Evolutionary conservation across 1,140 invertebrate species (phyloP).

Genomic region (Mactra quadrangularis): DNA sequence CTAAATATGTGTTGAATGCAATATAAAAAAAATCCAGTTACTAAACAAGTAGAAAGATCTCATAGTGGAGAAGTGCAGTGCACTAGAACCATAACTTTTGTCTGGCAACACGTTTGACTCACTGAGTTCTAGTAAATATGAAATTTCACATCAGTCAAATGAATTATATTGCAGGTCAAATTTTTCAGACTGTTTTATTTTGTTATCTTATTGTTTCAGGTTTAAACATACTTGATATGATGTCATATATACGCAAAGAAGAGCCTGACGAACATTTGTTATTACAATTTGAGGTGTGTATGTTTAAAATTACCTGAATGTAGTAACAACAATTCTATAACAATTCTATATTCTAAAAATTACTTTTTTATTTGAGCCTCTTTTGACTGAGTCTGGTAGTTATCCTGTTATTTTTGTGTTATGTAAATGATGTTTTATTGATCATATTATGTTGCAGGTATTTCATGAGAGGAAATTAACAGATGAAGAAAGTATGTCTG

Average conservation of each 20-base stretch:
- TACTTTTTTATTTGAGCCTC: neutral
- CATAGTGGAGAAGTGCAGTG: no score
- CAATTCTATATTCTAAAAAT: neutral
- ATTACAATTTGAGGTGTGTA: constrained; percentile 71
- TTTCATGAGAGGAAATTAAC: constrained; percentile 72
- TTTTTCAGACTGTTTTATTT: no score
- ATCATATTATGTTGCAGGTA: constrained; percentile 51
- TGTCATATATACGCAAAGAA: constrained; percentile 70
- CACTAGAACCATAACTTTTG: no score
- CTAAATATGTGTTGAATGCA: no score
- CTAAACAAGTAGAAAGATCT: no score
- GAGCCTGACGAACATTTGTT: constrained; percentile 72
- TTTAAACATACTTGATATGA: constrained; percentile 69
- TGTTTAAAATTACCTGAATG: neutral
- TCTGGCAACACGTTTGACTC: no score
- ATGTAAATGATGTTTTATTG: neutral
- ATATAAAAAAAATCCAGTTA: no score
- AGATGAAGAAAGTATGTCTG: constrained; percentile 68
- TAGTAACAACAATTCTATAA: neutral
- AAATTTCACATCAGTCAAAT: no score
- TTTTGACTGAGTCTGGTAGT: no score
- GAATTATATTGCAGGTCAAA: no score
- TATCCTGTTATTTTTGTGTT: neutral
- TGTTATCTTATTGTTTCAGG: no score
- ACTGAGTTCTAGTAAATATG: no score